Percentiles rank a stretch among this genome's conserved stretches.
Conservation (phyloP, 2,888 invertebrate genomes). For the Neoaliturus tenellus region DNA sequence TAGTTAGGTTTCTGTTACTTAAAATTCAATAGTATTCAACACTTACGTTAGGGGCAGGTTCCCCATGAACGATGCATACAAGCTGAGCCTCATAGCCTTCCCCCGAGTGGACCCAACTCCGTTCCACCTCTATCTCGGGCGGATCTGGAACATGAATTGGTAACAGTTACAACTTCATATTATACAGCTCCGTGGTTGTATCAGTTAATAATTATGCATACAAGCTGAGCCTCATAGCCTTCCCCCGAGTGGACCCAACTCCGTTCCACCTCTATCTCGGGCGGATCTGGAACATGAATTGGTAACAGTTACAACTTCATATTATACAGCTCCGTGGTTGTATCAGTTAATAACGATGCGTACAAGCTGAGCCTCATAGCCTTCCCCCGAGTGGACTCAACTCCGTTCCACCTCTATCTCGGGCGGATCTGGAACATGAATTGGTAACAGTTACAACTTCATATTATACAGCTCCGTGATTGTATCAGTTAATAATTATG, state of each 20-base stretch:
- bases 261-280: slow-evolving; percentile 78
- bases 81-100: slow-evolving; percentile 81
- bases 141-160: slow-evolving; percentile 74
- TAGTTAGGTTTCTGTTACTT: too few relatives aligned
- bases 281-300: slow-evolving; percentile 74
- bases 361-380: slow-evolving; percentile 80
- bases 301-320: too few relatives aligned
- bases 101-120: slow-evolving; percentile 79
- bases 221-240: slow-evolving; percentile 80
- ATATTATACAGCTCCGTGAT: not conserved
- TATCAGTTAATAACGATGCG: slow-evolving; percentile 72
- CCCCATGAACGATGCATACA: slow-evolving; percentile 81
- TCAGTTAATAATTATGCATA: slow-evolving; percentile 80
- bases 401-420: slow-evolving; percentile 78
- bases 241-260: slow-evolving; percentile 81
- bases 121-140: slow-evolving; percentile 77
- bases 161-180: too few relatives aligned
- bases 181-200: not conserved
- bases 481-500: slow-evolving; percentile 69
- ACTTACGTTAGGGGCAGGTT: slow-evolving; percentile 80
- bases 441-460: too few relatives aligned
- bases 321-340: not conserved
- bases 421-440: slow-evolving; percentile 74
- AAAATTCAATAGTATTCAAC: too few relatives aligned
- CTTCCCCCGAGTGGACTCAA: slow-evolving; percentile 80